Percentiles rank a stretch among this genome's conserved stretches.
phyloP scores from a whole-genome alignment of 2,797 vertebrate species.

The Pseudochromis fuscus region DNA sequence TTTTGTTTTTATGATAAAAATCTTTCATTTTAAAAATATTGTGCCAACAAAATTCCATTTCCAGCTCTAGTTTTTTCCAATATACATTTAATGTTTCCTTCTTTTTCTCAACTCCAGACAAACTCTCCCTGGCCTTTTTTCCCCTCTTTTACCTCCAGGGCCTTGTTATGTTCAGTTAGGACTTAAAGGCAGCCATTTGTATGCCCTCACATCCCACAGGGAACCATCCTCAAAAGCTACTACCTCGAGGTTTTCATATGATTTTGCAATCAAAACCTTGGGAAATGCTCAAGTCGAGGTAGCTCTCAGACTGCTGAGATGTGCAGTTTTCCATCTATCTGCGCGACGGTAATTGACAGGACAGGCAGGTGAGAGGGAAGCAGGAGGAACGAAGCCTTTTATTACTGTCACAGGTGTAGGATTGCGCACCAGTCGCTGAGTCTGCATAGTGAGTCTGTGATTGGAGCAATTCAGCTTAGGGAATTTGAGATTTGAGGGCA shows the following conservation, averaged over 20 bases:
- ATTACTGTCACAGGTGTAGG: slow-evolving; percentile 73
- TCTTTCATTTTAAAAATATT: slow-evolving; percentile 33
- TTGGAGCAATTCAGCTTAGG: slow-evolving; percentile 57
- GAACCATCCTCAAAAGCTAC: slow-evolving; percentile 59
- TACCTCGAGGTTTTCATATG: slow-evolving; percentile 64
- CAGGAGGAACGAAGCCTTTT: slow-evolving; percentile 56
- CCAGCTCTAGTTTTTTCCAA: slow-evolving; percentile 18
- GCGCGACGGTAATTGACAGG: slow-evolving; percentile 75
- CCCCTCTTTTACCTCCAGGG: slow-evolving; percentile 50
- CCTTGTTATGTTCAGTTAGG: slow-evolving; percentile 74
- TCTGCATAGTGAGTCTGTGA: slow-evolving; percentile 67
- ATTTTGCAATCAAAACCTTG: slow-evolving; percentile 71
- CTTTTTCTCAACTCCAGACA: slow-evolving; percentile 36
- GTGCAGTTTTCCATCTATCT: slow-evolving; percentile 65
- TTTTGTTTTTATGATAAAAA: slow-evolving; percentile 24
- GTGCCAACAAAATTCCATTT: slow-evolving; percentile 21
- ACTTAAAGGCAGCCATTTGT: slow-evolving; percentile 71
- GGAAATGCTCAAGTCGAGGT: slow-evolving; percentile 58
- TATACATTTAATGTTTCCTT: slow-evolving; percentile 23
- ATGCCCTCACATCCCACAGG: slow-evolving; percentile 67
- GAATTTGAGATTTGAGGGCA: slow-evolving; percentile 58
- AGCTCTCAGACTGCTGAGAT: slow-evolving; percentile 73
- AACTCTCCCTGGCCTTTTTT: slow-evolving; percentile 20
- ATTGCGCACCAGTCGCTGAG: slow-evolving; percentile 61
- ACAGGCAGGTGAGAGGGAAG: slow-evolving; percentile 62